phyloP scores from a whole-genome alignment of 2,797 vertebrate species.

The Harpagifer antarcticus region DNA sequence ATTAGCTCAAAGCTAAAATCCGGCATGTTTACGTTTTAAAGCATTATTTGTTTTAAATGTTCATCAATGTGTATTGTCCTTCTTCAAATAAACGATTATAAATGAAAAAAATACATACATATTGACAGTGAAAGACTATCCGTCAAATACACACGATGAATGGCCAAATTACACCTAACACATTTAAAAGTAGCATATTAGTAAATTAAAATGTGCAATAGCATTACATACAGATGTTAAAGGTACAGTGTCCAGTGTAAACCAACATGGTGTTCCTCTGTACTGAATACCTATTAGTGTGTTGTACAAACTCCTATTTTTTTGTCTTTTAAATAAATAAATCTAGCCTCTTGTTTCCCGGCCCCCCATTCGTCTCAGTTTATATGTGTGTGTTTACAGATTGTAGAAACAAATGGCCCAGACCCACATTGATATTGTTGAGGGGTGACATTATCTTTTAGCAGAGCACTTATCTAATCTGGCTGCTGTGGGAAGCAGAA shows the following conservation, averaged over 20 bases:
- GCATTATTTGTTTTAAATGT: no score
- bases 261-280: neutral
- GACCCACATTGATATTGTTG: slow-evolving; percentile 73
- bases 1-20: no score
- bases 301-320: slow-evolving; percentile 9
- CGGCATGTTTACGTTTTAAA: no score
- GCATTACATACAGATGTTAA: no score
- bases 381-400: slow-evolving; percentile 64
- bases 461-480: slow-evolving; percentile 85
- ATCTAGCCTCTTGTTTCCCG: neutral
- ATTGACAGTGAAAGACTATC: no score
- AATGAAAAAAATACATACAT: no score
- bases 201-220: no score
- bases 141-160: no score
- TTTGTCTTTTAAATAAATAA: slow-evolving; percentile 24
- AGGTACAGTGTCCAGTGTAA: neutral
- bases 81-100: no score
- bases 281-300: neutral
- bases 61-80: no score
- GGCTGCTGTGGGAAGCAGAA: slow-evolving; percentile 79
- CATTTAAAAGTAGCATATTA: no score
- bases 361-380: slow-evolving; percentile 22
- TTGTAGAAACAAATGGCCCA: slow-evolving; percentile 77
- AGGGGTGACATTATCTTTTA: slow-evolving; percentile 83
- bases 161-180: no score